Percentiles rank a stretch among this genome's conserved stretches.
phyloP scores from a whole-genome alignment of 2,888 invertebrate species.

The Drosophila kuntzei region DNA sequence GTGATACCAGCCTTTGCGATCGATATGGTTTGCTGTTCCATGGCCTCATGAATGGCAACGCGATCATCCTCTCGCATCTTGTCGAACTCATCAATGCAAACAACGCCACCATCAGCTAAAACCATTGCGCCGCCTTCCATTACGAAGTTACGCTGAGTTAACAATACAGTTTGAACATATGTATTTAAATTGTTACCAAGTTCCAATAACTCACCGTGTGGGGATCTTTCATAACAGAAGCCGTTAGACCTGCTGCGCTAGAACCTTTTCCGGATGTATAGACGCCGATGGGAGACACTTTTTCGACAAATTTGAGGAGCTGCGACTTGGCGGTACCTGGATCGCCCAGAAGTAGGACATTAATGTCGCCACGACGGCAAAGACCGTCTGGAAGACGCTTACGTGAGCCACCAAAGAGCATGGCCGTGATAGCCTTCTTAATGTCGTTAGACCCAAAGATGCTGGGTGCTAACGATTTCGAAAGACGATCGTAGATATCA shows the following conservation, averaged over 20 bases:
- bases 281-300: constrained; percentile 96
- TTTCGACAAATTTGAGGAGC: constrained; percentile 98
- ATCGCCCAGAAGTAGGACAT: constrained; percentile 97
- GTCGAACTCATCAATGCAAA: constrained; percentile 99
- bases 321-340: constrained; percentile 99
- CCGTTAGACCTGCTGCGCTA: constrained; percentile 99
- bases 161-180: neutral
- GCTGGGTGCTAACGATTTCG: constrained; percentile 97
- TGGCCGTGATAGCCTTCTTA: constrained; percentile 97
- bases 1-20: constrained; percentile 99
- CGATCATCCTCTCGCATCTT: constrained; percentile 99
- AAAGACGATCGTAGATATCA: constrained; percentile 94
- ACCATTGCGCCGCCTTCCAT: constrained; percentile 99
- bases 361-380: constrained; percentile 98
- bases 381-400: constrained; percentile 97
- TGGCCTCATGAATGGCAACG: constrained; percentile 99
- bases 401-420: constrained; percentile 96
- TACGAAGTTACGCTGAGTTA: constrained; percentile 93
- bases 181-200: neutral
- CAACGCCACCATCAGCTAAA: constrained; percentile 98
- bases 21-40: constrained; percentile 99
- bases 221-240: constrained; percentile 98
- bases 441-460: constrained; percentile 97
- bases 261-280: constrained; percentile 99
- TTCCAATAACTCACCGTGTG: constrained; percentile 89